Evolutionary conservation across 2,113 vertebrate genomes (phyloP).

Genomic region (Myotis yumanensis): DNA sequence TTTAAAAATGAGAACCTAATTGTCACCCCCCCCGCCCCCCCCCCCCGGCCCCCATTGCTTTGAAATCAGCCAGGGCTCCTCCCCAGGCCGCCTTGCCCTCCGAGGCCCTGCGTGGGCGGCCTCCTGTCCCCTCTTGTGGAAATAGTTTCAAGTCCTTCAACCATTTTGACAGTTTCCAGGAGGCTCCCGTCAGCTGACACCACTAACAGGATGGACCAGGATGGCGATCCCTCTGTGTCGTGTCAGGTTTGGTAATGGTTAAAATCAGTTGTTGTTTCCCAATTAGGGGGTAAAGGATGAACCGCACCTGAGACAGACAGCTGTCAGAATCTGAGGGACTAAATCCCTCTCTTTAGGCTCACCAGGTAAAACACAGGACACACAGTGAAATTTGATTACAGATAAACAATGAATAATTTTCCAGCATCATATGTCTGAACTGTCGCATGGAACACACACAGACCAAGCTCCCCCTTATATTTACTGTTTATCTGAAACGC

Average conservation of each 20-base stretch:
- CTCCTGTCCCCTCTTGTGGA: neutral
- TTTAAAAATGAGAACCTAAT: neutral
- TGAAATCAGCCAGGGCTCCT: neutral
- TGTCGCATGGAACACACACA: neutral
- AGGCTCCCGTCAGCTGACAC: accelerated
- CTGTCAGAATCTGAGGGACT: neutral
- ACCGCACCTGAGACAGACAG: neutral
- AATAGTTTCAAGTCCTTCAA: neutral
- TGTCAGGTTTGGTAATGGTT: neutral
- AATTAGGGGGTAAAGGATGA: neutral
- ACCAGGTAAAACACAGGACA: neutral
- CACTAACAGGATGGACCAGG: accelerated
- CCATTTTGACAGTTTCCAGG: neutral
- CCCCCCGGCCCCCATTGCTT: neutral
- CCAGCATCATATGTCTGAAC: neutral
- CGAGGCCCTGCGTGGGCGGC: neutral
- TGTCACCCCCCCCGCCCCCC: neutral
- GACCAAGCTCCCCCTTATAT: neutral
- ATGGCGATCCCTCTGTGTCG: neutral
- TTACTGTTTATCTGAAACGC: neutral
- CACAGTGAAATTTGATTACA: neutral
- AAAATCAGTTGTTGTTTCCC: neutral
- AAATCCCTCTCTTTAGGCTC: neutral
- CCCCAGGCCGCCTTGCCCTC: neutral
- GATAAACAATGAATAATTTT: neutral